Evolutionary conservation across 1,140 invertebrate genomes (phyloP).

Genomic region (Calycopis cecrops): DNA sequence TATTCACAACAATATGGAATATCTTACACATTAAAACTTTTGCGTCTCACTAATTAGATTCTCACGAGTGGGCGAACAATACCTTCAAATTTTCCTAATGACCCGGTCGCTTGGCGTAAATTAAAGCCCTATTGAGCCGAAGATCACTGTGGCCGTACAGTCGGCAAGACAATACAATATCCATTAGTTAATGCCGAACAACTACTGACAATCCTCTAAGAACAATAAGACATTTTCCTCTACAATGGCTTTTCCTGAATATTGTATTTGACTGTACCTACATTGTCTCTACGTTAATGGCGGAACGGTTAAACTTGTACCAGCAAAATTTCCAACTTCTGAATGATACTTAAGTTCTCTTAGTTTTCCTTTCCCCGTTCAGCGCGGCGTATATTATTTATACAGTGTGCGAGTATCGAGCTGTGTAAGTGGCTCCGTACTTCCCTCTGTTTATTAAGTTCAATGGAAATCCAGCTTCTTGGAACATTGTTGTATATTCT

Average conservation of each 20-base stretch:
- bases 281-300: conserved; percentile 51
- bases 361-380: conserved; percentile 37
- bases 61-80: conserved; percentile 8
- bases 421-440: neutral
- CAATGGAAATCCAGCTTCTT: too few species aligned
- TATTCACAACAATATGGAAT: too few species aligned
- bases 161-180: conserved; percentile 55
- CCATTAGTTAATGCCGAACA: conserved; percentile 62
- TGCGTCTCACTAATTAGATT: neutral
- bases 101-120: neutral
- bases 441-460: neutral
- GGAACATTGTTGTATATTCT: too few species aligned
- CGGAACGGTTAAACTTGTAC: conserved; percentile 43
- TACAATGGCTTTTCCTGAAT: conserved; percentile 67
- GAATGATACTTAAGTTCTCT: conserved; percentile 46
- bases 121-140: conserved; percentile 25
- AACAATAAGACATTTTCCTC: conserved; percentile 63
- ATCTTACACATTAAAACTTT: too few species aligned
- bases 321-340: conserved; percentile 44
- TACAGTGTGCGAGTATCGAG: neutral
- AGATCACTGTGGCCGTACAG: conserved; percentile 39
- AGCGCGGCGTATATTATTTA: conserved; percentile 36
- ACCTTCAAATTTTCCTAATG: conserved; percentile 13
- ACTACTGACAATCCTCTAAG: conserved; percentile 47
- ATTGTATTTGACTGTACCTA: conserved; percentile 60